Percentiles rank a stretch among this genome's conserved stretches.
These are phyloP conservation scores for Eilema sororculum DNA, from an alignment of 2,888 invertebrate species.

Conservation along the genomic window DNA sequence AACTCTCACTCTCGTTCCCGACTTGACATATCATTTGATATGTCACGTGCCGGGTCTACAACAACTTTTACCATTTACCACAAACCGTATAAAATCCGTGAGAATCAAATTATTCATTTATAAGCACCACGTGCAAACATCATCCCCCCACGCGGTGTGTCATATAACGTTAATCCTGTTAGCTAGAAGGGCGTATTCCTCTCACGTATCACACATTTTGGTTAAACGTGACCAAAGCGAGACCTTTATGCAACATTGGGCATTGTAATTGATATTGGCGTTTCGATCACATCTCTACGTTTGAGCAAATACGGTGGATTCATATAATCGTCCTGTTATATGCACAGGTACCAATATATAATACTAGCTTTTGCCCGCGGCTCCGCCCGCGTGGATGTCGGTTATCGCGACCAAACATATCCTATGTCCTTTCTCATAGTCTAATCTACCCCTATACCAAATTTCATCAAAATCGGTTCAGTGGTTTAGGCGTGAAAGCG, in stretches of 20 bases:
- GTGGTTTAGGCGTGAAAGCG: no score
- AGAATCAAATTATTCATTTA: conserved; percentile 42
- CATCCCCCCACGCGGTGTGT: conserved; percentile 37
- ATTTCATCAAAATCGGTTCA: no score
- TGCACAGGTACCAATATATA: background rate
- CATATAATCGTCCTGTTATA: conserved; percentile 26
- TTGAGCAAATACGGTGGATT: conserved; percentile 37
- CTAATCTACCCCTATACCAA: no score
- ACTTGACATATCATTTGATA: no score
- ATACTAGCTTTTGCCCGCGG: no score
- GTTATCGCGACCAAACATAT: no score
- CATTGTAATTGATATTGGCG: conserved; percentile 65
- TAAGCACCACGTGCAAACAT: conserved; percentile 26
- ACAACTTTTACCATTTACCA: background rate
- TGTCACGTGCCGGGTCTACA: no score
- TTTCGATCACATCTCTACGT: conserved; percentile 35
- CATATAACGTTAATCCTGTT: conserved; percentile 67
- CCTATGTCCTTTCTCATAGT: no score
- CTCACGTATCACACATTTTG: conserved; percentile 68
- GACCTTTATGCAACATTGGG: conserved; percentile 51
- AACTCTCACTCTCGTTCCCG: no score
- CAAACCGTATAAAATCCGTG: conserved; percentile 14
- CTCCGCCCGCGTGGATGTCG: no score
- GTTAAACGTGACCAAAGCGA: conserved; percentile 62
- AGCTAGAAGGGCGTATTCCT: conserved; percentile 57